Conservation (phyloP, 1,140 invertebrate species). For the Chymomyza costata region DNA sequence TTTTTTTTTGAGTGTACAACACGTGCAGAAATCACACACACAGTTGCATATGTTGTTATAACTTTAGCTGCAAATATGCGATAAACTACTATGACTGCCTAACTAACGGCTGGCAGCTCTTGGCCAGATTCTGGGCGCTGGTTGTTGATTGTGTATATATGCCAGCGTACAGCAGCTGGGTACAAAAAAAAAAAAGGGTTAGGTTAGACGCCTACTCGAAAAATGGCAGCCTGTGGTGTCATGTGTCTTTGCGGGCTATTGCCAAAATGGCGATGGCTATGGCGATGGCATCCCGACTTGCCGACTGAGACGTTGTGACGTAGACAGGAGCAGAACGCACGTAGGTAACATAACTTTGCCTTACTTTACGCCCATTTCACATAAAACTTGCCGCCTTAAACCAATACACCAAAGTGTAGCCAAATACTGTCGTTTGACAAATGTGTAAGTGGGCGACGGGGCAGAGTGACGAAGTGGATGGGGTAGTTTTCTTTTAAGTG, state of each 20-base stretch:
- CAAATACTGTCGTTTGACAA: not conserved
- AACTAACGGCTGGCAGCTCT: not conserved
- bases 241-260: no score
- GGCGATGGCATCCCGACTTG: no score
- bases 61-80: conserved; percentile 59
- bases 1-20: no score
- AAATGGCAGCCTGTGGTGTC: no score
- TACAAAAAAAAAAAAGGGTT: not conserved
- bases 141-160: no score
- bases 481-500: no score
- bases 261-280: conserved; percentile 15
- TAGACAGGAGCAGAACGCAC: no score
- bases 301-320: no score
- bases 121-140: no score
- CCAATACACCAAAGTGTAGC: conserved; percentile 4
- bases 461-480: no score
- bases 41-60: conserved; percentile 60
- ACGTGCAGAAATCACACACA: no score
- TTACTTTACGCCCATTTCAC: conserved; percentile 63
- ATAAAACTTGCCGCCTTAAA: conserved; percentile 36
- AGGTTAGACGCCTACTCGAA: conserved; percentile 11
- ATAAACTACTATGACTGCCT: conserved; percentile 49
- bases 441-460: conserved; percentile 3
- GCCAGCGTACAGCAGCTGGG: no score
- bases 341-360: conserved; percentile 54